Base-by-base conservation (phyloP, 2,888 invertebrate species). In the Gandaritis pyraliata region DNA sequence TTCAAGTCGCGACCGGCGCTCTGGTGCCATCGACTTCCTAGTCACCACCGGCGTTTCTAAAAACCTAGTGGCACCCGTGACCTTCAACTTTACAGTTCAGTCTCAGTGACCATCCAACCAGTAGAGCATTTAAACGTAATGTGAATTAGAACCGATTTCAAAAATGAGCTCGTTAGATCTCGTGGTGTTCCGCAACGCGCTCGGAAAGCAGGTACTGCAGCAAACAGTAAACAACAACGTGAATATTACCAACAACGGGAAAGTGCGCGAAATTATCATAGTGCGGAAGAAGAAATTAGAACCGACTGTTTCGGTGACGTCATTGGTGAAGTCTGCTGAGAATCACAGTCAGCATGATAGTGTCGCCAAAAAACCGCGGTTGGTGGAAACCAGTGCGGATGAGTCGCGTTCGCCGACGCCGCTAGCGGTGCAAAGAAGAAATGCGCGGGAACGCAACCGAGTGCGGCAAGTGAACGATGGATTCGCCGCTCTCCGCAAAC, bases 401-500 rank as follows among this genome's bases (percentile, higher is more conserved):
- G 94, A 83, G 69, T 83, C 76, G 61, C 88, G 90, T 7, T 86
- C 95, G 61, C 95, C 96, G 2, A 95, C 95, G 52, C 96, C 96
- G 0, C 94, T 96, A 18, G 96, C 97, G 0, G 97, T 97, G 7
- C 97, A 97, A 0, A 93, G 98, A 47, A 92, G 98, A 77, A 98
- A 98, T 90, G 98, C 98, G 65, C 94, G 98, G 55, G 98, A 98
- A 93, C 92, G 98, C 16, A 98, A 98, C 87, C 94, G 98, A 64
- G 98, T 98, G 10, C 97, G 97, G 73, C 97, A 97, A 93, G 97
- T 97, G 29, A 97, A 97, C 87, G 96, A 97, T 77, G 98, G 97
- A 15, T 98, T 97, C 82, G 96, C 97, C 0, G 96, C 96, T n/a
- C 88, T 98, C 1, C 93, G 97, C 16, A 96, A 96, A 73, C 97